A percentile compares a stretch with the other conserved stretches of the same genome.
These are phyloP conservation scores for Arctopsyche grandis DNA, from an alignment of 1,140 invertebrate genomes.

Conservation along the genomic window DNA sequence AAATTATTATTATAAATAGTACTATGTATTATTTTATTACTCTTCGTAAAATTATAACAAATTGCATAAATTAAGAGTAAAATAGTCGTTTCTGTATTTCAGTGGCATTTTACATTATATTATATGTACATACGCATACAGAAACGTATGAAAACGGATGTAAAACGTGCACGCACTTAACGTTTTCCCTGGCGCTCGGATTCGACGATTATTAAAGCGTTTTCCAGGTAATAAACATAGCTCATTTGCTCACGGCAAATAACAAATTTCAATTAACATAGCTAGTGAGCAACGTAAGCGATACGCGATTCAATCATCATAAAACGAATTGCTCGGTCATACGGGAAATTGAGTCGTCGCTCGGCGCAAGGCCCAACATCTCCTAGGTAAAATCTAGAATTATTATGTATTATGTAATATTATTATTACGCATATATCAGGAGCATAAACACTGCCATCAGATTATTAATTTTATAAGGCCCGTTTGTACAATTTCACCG, in stretches of 20 bases:
- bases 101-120: too few relatives aligned
- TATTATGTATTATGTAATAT: too few relatives aligned
- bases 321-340: conserved; percentile 32
- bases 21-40: too few relatives aligned
- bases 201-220: background rate
- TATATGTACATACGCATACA: too few relatives aligned
- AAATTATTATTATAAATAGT: too few relatives aligned
- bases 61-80: too few relatives aligned
- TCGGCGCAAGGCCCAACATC: background rate
- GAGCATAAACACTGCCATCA: conserved; percentile 9
- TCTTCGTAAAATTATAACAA: too few relatives aligned
- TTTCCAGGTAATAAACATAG: conserved; percentile 27
- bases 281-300: conserved; percentile 13
- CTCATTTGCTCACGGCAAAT: conserved; percentile 10
- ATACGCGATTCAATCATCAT: conserved; percentile 27
- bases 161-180: background rate
- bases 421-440: too few relatives aligned
- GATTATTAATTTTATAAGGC: background rate
- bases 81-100: too few relatives aligned
- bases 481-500: too few relatives aligned
- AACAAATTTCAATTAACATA: conserved; percentile 29
- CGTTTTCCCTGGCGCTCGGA: background rate
- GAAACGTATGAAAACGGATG: background rate
- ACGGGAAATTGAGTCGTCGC: conserved; percentile 30
- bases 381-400: conserved; percentile 9